Conservation (phyloP, 2,113 vertebrate species). For the Hippopotamus amphibius region DNA sequence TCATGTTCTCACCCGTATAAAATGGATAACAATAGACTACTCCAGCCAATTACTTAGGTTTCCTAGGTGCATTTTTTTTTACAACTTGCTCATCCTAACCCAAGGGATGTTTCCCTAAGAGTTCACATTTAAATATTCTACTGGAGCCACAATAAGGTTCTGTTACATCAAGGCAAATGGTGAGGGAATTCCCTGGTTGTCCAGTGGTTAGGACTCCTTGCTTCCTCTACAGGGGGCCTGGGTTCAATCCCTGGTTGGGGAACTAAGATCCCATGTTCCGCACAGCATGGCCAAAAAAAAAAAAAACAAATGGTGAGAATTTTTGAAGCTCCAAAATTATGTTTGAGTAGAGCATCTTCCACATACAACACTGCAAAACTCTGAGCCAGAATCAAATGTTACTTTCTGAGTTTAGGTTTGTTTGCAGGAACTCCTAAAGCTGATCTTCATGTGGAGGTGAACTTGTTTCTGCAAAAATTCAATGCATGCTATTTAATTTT, state of each 20-base stretch:
- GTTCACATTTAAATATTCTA: not conserved
- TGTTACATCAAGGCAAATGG: not conserved
- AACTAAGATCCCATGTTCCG: not conserved
- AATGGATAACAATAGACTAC: not conserved
- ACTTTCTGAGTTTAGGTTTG: not conserved
- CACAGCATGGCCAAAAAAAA: not conserved
- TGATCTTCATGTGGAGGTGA: not conserved
- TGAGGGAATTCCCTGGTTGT: not conserved
- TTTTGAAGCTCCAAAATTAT: not conserved
- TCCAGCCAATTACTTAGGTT: not conserved
- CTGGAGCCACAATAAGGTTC: not conserved
- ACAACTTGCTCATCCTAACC: not conserved
- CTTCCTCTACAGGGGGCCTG: not conserved
- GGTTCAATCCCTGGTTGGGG: not conserved
- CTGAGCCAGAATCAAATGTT: not conserved
- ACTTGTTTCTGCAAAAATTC: slow-evolving; percentile 28
- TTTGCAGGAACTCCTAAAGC: not conserved
- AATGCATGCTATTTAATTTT: slow-evolving; percentile 51
- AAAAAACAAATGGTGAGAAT: not conserved
- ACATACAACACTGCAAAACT: not conserved
- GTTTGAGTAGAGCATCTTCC: not conserved
- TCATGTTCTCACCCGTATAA: not conserved
- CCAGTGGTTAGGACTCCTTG: not conserved
- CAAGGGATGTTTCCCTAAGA: not conserved
- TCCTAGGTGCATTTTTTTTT: not conserved